Evolutionary conservation across 2,113 vertebrate species (phyloP), one percentile per base, ranked within the genome.

Genomic region (Hippocampus barbouri): DNA sequence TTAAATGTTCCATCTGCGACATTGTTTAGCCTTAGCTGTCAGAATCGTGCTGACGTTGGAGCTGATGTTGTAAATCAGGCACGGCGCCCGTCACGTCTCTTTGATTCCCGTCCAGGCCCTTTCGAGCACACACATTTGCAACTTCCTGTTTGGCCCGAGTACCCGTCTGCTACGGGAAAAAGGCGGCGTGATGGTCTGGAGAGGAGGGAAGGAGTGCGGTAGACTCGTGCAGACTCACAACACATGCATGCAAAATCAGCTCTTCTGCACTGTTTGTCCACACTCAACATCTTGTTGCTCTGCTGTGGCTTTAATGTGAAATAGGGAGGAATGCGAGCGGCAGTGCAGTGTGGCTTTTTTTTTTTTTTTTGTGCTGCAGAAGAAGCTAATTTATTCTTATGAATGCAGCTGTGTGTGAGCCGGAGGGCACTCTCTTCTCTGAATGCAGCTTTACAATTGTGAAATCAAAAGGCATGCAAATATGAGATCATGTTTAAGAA

Each of bases 101-200:
- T 87, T 90, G 81, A 91, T 88, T 84, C 27, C 70, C 1, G 70
- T 86, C 89, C 88, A 88, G 73, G 77, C 61, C n/a, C 72, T 79
- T 78, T 23, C 45, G 51, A 80, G 79, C 69, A 0, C 72, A 70
- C 83, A 87, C 83, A 86, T 84, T 83, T 69, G 79, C 83, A 79
- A 86, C 87, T 89, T 91, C 89, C 90, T 87, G 86, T 86, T 86
- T 89, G 86, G 87, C 85, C 38, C n/a, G 0, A 0, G 69, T 41
- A 72, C 60, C 61, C 47, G 65, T 64, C 76, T 3, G 74, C 81
- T 87, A 80, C 85, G 87, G 90, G 88, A 88, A 89, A 75, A 76
- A 82, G 81, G 85, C 80, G 72, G 81, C 68, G 78, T 69, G 74
- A 74, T 21, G 43, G 59, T 16, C 25, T 11, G 61, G 62, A 64